These are phyloP conservation scores for Episyrphus balteatus DNA, from an alignment of 1,140 invertebrate species.

Conservation along the genomic window DNA sequence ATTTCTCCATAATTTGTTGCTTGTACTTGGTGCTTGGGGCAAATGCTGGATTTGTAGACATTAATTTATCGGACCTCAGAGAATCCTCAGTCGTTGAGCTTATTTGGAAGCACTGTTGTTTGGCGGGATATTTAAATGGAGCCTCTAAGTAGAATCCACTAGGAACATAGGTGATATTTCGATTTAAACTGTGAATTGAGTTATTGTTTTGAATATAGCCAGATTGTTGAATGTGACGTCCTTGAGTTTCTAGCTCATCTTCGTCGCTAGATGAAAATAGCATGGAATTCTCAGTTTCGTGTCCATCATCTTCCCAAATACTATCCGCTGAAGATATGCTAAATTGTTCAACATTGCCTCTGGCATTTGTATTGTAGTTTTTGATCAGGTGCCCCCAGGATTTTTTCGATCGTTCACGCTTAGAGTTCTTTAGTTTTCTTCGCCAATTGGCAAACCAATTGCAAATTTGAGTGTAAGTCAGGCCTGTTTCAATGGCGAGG, in stretches of 20 bases:
- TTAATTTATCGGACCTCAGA: no score
- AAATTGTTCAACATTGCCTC: conserved; percentile 62
- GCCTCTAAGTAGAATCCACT: no score
- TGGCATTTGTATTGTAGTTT: conserved; percentile 56
- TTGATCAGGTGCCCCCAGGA: conserved; percentile 61
- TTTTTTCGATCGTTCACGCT: conserved; percentile 47
- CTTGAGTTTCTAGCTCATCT: conserved; percentile 13
- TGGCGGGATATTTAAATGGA: not conserved
- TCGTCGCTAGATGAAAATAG: conserved; percentile 14
- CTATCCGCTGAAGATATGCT: conserved; percentile 62
- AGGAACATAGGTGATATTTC: no score
- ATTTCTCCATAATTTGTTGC: conserved; percentile 47
- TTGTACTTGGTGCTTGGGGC: conserved; percentile 38
- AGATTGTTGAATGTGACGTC: no score
- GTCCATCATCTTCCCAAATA: conserved; percentile 54
- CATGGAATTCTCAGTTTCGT: conserved; percentile 15
- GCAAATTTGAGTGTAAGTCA: conserved; percentile 63
- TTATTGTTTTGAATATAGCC: no score
- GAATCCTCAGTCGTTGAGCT: not conserved
- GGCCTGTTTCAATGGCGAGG: conserved; percentile 52
- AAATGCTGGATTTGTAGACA: not conserved
- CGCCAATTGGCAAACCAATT: conserved; percentile 71
- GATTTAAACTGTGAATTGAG: no score
- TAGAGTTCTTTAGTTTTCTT: conserved; percentile 57
- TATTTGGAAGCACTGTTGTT: conserved; percentile 1